Percentiles rank a stretch among this genome's conserved stretches.
These are phyloP conservation scores for Stigmatopora nigra DNA, from an alignment of 2,113 vertebrate species.

Conservation along the genomic window DNA sequence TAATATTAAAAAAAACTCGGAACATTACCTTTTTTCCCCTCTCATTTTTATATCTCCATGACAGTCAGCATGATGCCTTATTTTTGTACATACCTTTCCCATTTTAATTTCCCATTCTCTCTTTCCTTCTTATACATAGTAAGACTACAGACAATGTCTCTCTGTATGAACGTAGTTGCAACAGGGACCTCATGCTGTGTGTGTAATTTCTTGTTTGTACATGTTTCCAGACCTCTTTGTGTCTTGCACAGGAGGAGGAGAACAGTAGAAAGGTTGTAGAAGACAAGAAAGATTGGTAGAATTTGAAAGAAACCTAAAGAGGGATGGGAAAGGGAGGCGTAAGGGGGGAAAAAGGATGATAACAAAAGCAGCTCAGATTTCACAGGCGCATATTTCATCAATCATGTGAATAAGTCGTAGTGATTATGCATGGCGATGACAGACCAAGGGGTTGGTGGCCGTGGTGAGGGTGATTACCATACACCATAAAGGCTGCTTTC, in stretches of 20 bases:
- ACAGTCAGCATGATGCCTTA: slow-evolving; percentile 66
- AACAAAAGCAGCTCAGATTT: slow-evolving; percentile 67
- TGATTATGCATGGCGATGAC: slow-evolving; percentile 72
- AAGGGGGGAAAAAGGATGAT: slow-evolving; percentile 52
- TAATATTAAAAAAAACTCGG: too few species aligned
- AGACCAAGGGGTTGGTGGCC: slow-evolving; percentile 22
- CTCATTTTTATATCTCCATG: slow-evolving; percentile 63
- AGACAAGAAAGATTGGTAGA: slow-evolving; percentile 56
- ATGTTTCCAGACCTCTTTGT: slow-evolving; percentile 55
- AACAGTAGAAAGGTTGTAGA: slow-evolving; percentile 63
- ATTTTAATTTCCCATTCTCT: slow-evolving; percentile 20
- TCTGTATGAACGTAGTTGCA: slow-evolving; percentile 32
- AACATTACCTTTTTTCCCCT: slow-evolving; percentile 30
- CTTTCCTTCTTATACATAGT: slow-evolving; percentile 60
- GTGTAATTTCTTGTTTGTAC: slow-evolving; percentile 79
- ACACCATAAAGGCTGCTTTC: slow-evolving; percentile 74
- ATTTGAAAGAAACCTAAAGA: slow-evolving; percentile 33
- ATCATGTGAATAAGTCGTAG: slow-evolving; percentile 72
- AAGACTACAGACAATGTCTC: slow-evolving; percentile 21
- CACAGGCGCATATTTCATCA: slow-evolving; percentile 75
- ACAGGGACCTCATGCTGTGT: slow-evolving; percentile 70
- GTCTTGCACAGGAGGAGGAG: slow-evolving; percentile 52
- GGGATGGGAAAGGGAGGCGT: slow-evolving; percentile 14
- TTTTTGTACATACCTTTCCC: slow-evolving; percentile 18
- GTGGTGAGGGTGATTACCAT: slow-evolving; percentile 69